Conservation (phyloP, 1,140 invertebrate species). For the Lamellibrachia luymesi region DNA sequence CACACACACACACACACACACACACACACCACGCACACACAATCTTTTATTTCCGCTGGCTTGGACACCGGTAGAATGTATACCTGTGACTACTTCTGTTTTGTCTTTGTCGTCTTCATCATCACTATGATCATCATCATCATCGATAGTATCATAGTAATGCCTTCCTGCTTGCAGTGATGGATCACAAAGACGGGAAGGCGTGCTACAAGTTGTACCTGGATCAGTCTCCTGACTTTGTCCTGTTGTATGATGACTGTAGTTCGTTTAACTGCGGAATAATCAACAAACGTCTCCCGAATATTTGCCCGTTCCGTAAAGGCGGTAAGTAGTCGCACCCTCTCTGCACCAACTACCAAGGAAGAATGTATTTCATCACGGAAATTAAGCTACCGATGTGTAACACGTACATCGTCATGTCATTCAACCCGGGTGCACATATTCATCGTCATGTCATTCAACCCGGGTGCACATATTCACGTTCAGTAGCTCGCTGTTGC, state of each 20-base stretch:
- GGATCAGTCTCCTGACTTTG: background rate
- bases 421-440: too few species aligned
- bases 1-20: background rate
- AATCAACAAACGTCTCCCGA: background rate
- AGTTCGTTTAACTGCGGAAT: background rate
- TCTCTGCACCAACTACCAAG: background rate
- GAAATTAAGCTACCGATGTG: too few species aligned
- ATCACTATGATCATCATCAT: background rate
- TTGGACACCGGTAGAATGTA: too few species aligned
- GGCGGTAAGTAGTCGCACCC: background rate
- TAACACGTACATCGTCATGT: too few species aligned
- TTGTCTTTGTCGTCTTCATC: too few species aligned
- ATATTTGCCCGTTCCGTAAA: background rate
- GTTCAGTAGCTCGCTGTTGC: too few species aligned
- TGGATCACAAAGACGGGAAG: background rate
- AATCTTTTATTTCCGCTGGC: too few species aligned
- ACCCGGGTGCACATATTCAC: too few species aligned
- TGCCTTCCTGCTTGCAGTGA: background rate
- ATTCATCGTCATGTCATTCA: too few species aligned
- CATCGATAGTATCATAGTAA: background rate
- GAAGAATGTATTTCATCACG: too few species aligned
- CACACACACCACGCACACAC: too few species aligned
- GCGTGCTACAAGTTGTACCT: background rate
- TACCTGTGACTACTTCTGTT: too few species aligned
- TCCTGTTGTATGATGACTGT: background rate